Conservation (phyloP, 2,797 vertebrate species). For the Thalassophryne amazonica region DNA sequence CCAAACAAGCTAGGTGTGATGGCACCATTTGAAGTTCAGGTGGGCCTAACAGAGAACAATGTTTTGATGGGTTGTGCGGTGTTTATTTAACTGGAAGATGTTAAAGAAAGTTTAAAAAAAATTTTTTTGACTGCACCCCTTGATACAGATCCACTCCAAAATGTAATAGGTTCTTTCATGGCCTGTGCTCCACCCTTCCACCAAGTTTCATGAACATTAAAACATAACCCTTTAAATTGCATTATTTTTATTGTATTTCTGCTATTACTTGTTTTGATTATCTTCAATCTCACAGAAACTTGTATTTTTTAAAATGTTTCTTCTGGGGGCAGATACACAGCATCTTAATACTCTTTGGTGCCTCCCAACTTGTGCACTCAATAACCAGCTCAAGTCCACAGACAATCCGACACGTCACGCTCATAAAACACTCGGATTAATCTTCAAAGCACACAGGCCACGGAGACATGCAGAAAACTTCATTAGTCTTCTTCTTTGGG, state of each 20-base stretch:
- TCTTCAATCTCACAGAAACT: conserved; percentile 20
- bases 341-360: conserved; percentile 42
- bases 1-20: too few relatives aligned
- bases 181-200: too few relatives aligned
- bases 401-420: conserved; percentile 51
- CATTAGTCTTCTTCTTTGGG: conserved; percentile 42
- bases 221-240: too few relatives aligned
- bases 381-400: conserved; percentile 50
- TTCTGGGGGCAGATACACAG: conserved; percentile 36
- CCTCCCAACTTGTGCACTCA: conserved; percentile 50
- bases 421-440: conserved; percentile 64
- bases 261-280: conserved; percentile 4
- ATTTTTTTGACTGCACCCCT: too few relatives aligned
- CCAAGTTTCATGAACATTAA: too few relatives aligned
- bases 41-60: too few relatives aligned
- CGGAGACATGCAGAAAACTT: conserved; percentile 41
- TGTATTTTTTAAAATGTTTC: conserved; percentile 6
- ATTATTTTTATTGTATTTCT: conserved; percentile 2
- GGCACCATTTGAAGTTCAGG: too few relatives aligned
- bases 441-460: conserved; percentile 41
- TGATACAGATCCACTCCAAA: too few relatives aligned
- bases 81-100: too few relatives aligned
- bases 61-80: too few relatives aligned
- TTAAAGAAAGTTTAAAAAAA: too few relatives aligned
- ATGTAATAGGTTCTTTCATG: too few relatives aligned